Evolutionary conservation across 2,888 invertebrate species (phyloP).

Genomic region (Nemapogon koenigi): DNA sequence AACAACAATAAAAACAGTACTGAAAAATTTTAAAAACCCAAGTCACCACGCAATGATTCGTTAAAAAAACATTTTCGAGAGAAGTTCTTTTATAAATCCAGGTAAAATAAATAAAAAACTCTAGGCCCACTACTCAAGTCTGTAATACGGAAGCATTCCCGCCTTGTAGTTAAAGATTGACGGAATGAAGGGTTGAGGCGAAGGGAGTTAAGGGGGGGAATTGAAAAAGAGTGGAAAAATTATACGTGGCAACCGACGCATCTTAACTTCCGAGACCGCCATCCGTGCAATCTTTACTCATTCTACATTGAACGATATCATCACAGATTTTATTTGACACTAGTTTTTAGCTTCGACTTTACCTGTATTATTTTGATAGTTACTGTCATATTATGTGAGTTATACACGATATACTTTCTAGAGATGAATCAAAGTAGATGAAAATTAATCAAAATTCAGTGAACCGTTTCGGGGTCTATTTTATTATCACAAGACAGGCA

Average conservation of each 20-base stretch:
- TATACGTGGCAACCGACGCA: conserved; percentile 61
- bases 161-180: conserved; percentile 59
- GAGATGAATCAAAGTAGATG: not conserved
- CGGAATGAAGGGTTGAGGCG: conserved; percentile 56
- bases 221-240: conserved; percentile 61
- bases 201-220: conserved; percentile 32
- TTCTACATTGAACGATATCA: too few species aligned
- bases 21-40: too few species aligned
- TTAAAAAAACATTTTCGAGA: conserved; percentile 31
- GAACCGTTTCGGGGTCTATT: too few species aligned
- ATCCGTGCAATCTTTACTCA: conserved; percentile 35
- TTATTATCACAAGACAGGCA: too few species aligned
- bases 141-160: conserved; percentile 38
- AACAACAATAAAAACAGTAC: too few species aligned
- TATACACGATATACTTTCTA: too few species aligned
- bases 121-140: conserved; percentile 44
- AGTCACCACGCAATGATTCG: too few species aligned
- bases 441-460: not conserved
- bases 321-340: too few species aligned
- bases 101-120: conserved; percentile 37
- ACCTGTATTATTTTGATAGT: too few species aligned
- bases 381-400: too few species aligned
- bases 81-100: conserved; percentile 42
- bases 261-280: conserved; percentile 56
- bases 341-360: too few species aligned